These are phyloP conservation scores for Pollenia angustigena DNA, from an alignment of 2,888 invertebrate genomes.

Conservation along the genomic window DNA sequence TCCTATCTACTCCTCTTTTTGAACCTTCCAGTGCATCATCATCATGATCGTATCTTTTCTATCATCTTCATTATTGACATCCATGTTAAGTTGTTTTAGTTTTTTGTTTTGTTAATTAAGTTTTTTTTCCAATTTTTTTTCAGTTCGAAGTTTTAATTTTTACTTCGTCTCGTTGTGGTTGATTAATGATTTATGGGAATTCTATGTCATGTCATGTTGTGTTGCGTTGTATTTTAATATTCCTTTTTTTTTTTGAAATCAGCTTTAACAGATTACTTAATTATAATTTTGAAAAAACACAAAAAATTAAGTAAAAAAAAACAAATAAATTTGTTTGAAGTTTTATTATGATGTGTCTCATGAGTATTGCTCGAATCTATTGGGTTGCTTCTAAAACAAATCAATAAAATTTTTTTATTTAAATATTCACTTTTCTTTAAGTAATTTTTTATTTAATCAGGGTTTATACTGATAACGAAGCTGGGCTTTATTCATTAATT, in stretches of 20 bases:
- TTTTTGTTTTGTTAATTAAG: constrained; percentile 4
- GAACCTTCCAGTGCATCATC: constrained; percentile 31
- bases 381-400: background rate
- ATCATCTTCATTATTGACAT: constrained; percentile 48
- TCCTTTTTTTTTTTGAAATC: constrained; percentile 55
- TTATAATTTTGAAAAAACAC: constrained; percentile 50
- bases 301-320: constrained; percentile 18
- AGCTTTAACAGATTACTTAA: constrained; percentile 66
- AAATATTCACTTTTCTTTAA: background rate
- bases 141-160: constrained; percentile 31
- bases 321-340: constrained; percentile 1
- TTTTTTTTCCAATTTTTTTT: constrained; percentile 27
- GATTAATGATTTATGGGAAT: constrained; percentile 70
- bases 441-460: background rate
- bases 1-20: constrained; percentile 28
- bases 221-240: constrained; percentile 33
- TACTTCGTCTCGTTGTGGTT: constrained; percentile 48
- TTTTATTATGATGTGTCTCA: constrained; percentile 28
- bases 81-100: constrained; percentile 26
- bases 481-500: no score
- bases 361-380: background rate
- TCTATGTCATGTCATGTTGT: constrained; percentile 64
- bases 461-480: no score
- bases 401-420: background rate
- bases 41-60: constrained; percentile 16